Base-by-base conservation (phyloP, 1,140 invertebrate genomes). In the Apis florea region DNA sequence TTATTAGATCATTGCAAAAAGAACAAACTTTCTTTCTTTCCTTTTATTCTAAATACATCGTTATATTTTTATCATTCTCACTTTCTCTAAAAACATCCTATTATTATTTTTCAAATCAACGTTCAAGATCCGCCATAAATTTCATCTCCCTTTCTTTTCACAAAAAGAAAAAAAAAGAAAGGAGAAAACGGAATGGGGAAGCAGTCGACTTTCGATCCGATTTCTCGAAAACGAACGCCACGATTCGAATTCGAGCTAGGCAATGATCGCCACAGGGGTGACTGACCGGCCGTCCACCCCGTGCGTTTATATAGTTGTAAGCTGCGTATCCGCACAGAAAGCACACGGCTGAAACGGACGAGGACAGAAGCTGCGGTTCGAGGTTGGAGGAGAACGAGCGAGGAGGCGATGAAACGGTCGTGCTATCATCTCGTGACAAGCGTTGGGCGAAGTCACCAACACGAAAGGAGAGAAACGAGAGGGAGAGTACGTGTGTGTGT, bases 221-320 rank as follows among this genome's bases (percentile, higher is more conserved):
- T 31, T 24, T 72, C 24, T 21, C 31, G 31, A 61, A 59, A 74
- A 74, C 12, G 59, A 61, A 5, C 56, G 40, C 58, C 12, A 53
- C 47, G 49, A 75, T 40, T 40, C 26, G 47, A 75, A 61, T 49
- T 61, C 6, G 49, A 2, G 56, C 12, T 31, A 0, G 58, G 51
- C 24, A 15, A 24, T 24, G 49, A 61, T 69, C 49, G 74, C 47
- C 31, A 15, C n/a, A 85, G 67, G 77, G 86, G 85, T 91, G 89
- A 90, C 69, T 89, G 90, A 91, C 89, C 89, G 87, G 82, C 80
- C 86, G 82, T 90, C 88, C 87, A 91, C 90, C 90, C 85, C 88
- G 83, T 90, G 75, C 84, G 73, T 87, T 87, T 87, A 85, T 88
- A 88, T 69, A 81, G 75, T 84, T 77, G 56, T 63, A 58, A 49